Percentiles rank a stretch among this genome's conserved stretches.
phyloP scores from a whole-genome alignment of 2,888 invertebrate species.

The Drosophila picticornis region DNA sequence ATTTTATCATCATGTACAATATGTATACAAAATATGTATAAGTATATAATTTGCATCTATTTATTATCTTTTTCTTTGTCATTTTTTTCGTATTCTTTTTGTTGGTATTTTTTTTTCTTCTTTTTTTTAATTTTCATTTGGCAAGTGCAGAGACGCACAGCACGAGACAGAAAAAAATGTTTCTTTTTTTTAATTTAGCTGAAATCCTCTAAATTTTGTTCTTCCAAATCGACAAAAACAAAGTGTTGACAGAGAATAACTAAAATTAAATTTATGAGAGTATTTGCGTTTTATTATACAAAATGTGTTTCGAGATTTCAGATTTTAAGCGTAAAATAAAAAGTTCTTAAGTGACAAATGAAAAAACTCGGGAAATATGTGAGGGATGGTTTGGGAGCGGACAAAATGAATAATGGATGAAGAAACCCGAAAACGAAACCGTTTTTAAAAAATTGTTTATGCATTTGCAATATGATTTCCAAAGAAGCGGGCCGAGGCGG shows the following conservation, averaged over 20 bases:
- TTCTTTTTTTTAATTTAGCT: slow-evolving; percentile 52
- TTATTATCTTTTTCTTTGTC: slow-evolving; percentile 30
- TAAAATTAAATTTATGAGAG: slow-evolving; percentile 58
- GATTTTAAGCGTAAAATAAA: slow-evolving; percentile 19
- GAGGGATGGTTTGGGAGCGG: slow-evolving; percentile 50
- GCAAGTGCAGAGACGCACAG: slow-evolving; percentile 50
- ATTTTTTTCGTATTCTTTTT: slow-evolving; percentile 24
- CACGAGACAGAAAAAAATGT: slow-evolving; percentile 34
- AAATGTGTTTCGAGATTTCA: slow-evolving; percentile 49
- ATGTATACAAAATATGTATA: slow-evolving; percentile 75
- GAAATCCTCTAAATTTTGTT: slow-evolving; percentile 55
- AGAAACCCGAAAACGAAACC: slow-evolving; percentile 36
- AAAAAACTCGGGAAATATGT: slow-evolving; percentile 39
- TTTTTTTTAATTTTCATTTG: slow-evolving; percentile 31
- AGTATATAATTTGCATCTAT: slow-evolving; percentile 70
- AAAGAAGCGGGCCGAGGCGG: slow-evolving; percentile 27
- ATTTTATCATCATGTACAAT: slow-evolving; percentile 83
- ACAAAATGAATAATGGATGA: slow-evolving; percentile 61
- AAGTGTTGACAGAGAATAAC: slow-evolving; percentile 70
- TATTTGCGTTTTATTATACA: slow-evolving; percentile 62
- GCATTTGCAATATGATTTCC: slow-evolving; percentile 51
- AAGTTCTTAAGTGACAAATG: slow-evolving; percentile 34
- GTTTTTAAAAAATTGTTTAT: slow-evolving; percentile 13
- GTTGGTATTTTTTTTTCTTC: slow-evolving; percentile 10
- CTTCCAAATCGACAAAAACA: slow-evolving; percentile 62